These are phyloP conservation scores for Psittacus erithacus DNA, from an alignment of 2,113 vertebrate genomes.

Conservation along the genomic window DNA sequence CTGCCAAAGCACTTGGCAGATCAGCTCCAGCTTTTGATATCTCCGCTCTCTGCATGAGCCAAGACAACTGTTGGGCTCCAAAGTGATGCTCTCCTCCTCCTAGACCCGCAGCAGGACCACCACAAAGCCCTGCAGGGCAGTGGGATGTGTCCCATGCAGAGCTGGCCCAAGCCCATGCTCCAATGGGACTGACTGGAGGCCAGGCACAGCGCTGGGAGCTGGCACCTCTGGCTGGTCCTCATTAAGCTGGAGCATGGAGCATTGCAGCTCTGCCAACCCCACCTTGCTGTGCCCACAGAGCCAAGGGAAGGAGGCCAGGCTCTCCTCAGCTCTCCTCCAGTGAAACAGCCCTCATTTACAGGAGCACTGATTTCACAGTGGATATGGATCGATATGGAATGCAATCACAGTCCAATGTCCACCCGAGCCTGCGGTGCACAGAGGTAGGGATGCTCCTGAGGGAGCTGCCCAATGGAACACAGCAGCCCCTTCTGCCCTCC, in stretches of 20 bases:
- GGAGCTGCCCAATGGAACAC: fast-evolving
- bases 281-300: background rate
- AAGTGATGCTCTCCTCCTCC: background rate
- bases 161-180: background rate
- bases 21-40: background rate
- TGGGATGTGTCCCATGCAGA: fast-evolving
- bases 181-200: fast-evolving
- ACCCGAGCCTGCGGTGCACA: fast-evolving
- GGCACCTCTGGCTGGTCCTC: background rate
- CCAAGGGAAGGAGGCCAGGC: background rate
- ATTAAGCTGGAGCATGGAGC: fast-evolving
- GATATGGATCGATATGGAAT: background rate
- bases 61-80: background rate
- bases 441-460: background rate
- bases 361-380: background rate
- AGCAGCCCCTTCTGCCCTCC: background rate
- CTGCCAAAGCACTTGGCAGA: background rate
- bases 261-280: background rate
- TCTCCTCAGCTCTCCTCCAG: background rate
- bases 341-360: background rate
- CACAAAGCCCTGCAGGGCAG: background rate
- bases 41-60: background rate
- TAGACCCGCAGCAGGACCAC: background rate
- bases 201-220: fast-evolving
- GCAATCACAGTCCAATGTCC: background rate